phyloP scores from a whole-genome alignment of 2,113 vertebrate genomes.

The Proterorhinus semilunaris region DNA sequence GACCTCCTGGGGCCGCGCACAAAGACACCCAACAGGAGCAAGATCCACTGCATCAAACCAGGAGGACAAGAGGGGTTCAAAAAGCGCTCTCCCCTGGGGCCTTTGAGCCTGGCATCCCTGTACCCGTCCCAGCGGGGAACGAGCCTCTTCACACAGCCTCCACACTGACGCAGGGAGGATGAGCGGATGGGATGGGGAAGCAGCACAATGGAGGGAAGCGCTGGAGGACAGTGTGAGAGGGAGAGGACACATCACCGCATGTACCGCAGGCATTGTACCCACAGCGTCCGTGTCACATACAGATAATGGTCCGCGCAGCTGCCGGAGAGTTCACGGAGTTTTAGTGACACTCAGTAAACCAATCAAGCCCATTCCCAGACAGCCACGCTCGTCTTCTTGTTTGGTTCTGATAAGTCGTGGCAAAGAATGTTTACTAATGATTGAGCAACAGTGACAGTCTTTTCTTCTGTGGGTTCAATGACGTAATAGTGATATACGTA shows the following conservation, averaged over 20 bases:
- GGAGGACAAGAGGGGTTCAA: constrained; percentile 71
- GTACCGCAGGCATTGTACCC: constrained; percentile 49
- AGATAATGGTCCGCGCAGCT: constrained; percentile 61
- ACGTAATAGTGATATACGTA: too few species aligned
- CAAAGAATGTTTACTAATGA: constrained; percentile 12
- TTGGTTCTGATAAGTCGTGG: constrained; percentile 11
- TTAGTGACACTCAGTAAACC: neutral
- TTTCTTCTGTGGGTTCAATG: too few species aligned
- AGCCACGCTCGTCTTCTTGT: constrained; percentile 4
- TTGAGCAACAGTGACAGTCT: constrained; percentile 3
- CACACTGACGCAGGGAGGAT: constrained; percentile 70
- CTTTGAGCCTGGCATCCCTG: constrained; percentile 64
- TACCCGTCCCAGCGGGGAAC: constrained; percentile 63
- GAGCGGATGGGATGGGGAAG: constrained; percentile 64
- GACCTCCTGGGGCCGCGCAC: constrained; percentile 60
- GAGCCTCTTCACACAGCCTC: constrained; percentile 40
- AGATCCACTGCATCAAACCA: constrained; percentile 73
- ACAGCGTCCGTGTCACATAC: constrained; percentile 57
- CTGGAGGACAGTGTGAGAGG: constrained; percentile 67
- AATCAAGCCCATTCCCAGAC: neutral
- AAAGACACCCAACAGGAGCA: constrained; percentile 66
- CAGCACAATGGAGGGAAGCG: constrained; percentile 55
- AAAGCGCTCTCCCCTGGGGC: constrained; percentile 62
- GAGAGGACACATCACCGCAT: constrained; percentile 59
- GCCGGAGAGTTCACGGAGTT: constrained; percentile 39